A percentile compares a stretch with the other conserved stretches of the same genome.
phyloP scores from a whole-genome alignment of 2,888 invertebrate genomes.

The Ophion slaviceki region DNA sequence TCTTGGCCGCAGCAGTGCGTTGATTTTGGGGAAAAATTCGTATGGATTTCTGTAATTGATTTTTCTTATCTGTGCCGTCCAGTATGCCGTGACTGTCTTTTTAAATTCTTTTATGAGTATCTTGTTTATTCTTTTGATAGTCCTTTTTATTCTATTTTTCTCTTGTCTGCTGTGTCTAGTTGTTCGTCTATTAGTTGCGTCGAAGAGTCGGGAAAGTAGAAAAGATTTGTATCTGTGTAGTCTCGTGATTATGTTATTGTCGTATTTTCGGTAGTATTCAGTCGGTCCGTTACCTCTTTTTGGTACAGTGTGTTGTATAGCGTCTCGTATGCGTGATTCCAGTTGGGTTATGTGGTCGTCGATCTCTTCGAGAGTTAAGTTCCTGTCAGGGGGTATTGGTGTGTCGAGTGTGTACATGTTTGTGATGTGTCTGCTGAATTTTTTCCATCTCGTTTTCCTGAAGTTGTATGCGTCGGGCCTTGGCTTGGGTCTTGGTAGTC shows the following conservation, averaged over 20 bases:
- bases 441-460: constrained; percentile 53
- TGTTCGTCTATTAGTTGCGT: neutral
- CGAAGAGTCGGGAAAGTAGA: neutral
- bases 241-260: constrained; percentile 1
- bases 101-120: neutral
- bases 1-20: constrained; percentile 3
- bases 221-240: neutral
- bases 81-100: neutral
- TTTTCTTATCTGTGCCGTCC: neutral
- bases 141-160: too few relatives aligned
- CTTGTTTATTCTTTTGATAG: neutral
- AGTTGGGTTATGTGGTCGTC: neutral
- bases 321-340: neutral
- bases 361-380: neutral
- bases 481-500: neutral
- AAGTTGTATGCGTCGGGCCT: constrained; percentile 15
- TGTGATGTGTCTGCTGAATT: constrained; percentile 14
- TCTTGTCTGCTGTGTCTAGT: neutral
- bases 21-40: neutral
- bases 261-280: neutral
- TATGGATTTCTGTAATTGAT: neutral
- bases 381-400: neutral
- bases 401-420: neutral
- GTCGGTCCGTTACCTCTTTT: neutral
- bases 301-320: neutral